Conservation (phyloP, 1,140 invertebrate genomes). For the Neuroterus valhalla region DNA sequence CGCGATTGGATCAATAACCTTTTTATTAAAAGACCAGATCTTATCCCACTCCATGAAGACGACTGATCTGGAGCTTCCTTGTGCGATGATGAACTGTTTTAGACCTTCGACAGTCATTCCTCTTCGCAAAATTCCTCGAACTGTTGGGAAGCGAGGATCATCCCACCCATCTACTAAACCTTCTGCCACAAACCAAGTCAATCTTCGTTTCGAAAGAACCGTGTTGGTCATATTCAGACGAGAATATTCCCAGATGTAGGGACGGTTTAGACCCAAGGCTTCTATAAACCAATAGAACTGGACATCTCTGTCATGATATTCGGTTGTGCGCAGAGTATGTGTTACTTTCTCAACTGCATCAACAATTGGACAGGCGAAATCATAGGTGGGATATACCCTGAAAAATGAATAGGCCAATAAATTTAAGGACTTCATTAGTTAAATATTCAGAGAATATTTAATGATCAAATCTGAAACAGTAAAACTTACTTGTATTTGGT, state of each 20-base stretch:
- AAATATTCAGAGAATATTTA: slow-evolving; percentile 34
- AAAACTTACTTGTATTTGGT: slow-evolving; percentile 92
- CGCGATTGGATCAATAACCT: slow-evolving; percentile 79
- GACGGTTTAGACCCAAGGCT: slow-evolving; percentile 89
- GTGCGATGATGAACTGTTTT: slow-evolving; percentile 98
- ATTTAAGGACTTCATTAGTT: slow-evolving; percentile 39
- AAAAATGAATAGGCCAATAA: slow-evolving; percentile 54
- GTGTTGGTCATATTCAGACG: slow-evolving; percentile 98
- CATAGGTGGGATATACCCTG: slow-evolving; percentile 99
- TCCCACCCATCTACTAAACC: slow-evolving; percentile 98
- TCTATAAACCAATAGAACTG: slow-evolving; percentile 99
- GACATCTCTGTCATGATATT: slow-evolving; percentile 98
- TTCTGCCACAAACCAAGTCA: slow-evolving; percentile 98
- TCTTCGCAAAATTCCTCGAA: slow-evolving; percentile 94
- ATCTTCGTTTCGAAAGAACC: slow-evolving; percentile 96
- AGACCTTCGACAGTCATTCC: slow-evolving; percentile 98
- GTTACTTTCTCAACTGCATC: slow-evolving; percentile 98
- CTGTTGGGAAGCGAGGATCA: slow-evolving; percentile 99
- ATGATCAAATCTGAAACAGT: slow-evolving; percentile 46
- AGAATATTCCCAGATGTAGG: slow-evolving; percentile 95
- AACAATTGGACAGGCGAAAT: slow-evolving; percentile 99
- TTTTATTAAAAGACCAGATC: slow-evolving; percentile 99
- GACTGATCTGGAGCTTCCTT: slow-evolving; percentile 97
- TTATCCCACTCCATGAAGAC: slow-evolving; percentile 99
- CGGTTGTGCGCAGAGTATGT: slow-evolving; percentile 97